These are phyloP conservation scores for Antennarius striatus DNA, from an alignment of 2,113 vertebrate genomes.

Conservation along the genomic window DNA sequence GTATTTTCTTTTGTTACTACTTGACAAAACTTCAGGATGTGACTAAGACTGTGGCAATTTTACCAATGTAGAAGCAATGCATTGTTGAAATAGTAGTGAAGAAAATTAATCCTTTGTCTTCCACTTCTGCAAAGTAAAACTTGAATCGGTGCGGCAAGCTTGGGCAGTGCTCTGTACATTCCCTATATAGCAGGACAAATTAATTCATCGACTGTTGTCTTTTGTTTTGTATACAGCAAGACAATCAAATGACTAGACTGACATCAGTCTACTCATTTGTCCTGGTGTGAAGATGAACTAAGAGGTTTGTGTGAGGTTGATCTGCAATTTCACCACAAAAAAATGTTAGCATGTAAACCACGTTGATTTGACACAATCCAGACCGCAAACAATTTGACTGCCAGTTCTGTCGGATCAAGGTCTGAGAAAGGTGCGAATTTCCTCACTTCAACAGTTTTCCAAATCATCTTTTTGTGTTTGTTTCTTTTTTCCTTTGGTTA, in stretches of 20 bases:
- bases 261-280: conserved; percentile 30
- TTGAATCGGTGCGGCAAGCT: conserved; percentile 47
- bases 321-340: conserved; percentile 7
- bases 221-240: conserved; percentile 44
- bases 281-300: conserved; percentile 23
- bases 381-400: no score
- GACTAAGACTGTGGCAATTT: conserved; percentile 18
- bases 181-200: conserved; percentile 66
- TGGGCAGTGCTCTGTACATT: conserved; percentile 60
- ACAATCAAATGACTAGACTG: conserved; percentile 21
- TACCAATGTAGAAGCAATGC: conserved; percentile 35
- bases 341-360: no score
- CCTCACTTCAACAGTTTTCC: no score
- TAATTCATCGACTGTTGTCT: conserved; percentile 45
- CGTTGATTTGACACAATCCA: no score
- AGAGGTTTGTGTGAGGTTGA: conserved; percentile 10
- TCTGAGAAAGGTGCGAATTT: no score
- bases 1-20: conserved; percentile 55
- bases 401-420: no score
- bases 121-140: conserved; percentile 53
- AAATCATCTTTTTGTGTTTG: no score
- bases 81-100: conserved; percentile 16
- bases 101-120: conserved; percentile 63
- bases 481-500: no score
- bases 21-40: conserved; percentile 48